Evolutionary conservation across 2,888 invertebrate genomes (phyloP), one percentile per base, ranked within the genome.

Genomic region (Clunio marinus): DNA sequence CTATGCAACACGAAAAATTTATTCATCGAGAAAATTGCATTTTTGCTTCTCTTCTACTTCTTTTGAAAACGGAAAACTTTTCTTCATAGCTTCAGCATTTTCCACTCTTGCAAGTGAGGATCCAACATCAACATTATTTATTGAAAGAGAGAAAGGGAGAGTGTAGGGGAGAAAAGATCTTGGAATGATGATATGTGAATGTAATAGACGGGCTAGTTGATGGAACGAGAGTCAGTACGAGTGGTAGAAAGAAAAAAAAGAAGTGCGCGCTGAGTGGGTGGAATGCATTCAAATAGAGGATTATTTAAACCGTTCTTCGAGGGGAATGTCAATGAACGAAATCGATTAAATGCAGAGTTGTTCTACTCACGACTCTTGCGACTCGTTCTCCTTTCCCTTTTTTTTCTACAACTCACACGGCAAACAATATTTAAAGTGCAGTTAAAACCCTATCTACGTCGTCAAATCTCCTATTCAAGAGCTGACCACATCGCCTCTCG

Each of bases 21-120:
- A 62, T 62, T 62, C 62, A 25, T 13, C 13, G 62, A 62, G 41
- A 62, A 62, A 62, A 62, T 62, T 62, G 62, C 62, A 62, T 62
- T 62, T 37, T 37, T 20, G 10, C n/a, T n/a, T n/a, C n/a, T n/a
- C n/a, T n/a, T n/a, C n/a, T n/a, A n/a, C n/a, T n/a, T n/a, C n/a
- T n/a, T 41, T 5, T 3, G 15, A n/a, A n/a, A n/a, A n/a, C 13
- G 1, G 51, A 51, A 24, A 32, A 15, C 13, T 58, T 58, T 28
- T 58, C 28, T 58, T 58, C 27, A 7, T 20, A 7, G 8, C 17
- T 46, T n/a, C n/a, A n/a, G n/a, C 41, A 41, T 41, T 41, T 41
- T 41, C 15, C 41, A 41, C 7, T 41, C 15, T 58, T 15, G 17
- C 27, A 8, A 46, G 58, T 17, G 17, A 32, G 13, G 35, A 22